Conservation (phyloP, 2,888 invertebrate genomes). For the Dicycla oo region DNA sequence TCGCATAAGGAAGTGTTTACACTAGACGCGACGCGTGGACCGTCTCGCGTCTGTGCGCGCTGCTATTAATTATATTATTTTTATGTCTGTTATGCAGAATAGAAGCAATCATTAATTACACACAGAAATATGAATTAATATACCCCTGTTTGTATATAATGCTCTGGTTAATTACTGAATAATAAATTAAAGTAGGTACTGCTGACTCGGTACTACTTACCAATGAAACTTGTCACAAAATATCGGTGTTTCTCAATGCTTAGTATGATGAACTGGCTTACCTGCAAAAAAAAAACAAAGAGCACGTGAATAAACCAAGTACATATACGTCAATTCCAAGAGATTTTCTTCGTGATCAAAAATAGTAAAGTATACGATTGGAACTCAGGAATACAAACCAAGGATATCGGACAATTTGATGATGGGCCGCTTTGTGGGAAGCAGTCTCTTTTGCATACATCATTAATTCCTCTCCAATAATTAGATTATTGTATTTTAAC, state of each 20-base stretch:
- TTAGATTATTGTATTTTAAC: too few relatives aligned
- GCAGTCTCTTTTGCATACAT: neutral
- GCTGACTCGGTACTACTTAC: neutral
- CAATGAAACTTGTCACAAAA: neutral
- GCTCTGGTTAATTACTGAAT: too few relatives aligned
- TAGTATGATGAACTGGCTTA: neutral
- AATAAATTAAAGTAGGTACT: neutral
- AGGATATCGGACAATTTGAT: neutral
- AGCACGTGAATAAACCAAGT: neutral
- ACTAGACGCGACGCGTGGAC: constrained; percentile 55
- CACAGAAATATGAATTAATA: too few relatives aligned
- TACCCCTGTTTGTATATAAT: too few relatives aligned
- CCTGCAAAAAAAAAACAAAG: constrained; percentile 8
- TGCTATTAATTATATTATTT: constrained; percentile 47
- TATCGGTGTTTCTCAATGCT: neutral
- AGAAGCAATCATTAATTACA: constrained; percentile 1
- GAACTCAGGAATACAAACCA: too few relatives aligned
- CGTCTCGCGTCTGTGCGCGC: constrained; percentile 3
- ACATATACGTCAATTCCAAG: too few relatives aligned
- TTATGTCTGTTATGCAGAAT: constrained; percentile 30
- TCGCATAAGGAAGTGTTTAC: constrained; percentile 65
- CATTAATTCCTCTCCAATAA: neutral
- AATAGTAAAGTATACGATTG: neutral
- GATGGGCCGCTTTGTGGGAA: too few relatives aligned
- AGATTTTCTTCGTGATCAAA: neutral